These are phyloP conservation scores for Enteromius fasciolatus DNA, from an alignment of 2,797 vertebrate genomes.

Conservation along the genomic window DNA sequence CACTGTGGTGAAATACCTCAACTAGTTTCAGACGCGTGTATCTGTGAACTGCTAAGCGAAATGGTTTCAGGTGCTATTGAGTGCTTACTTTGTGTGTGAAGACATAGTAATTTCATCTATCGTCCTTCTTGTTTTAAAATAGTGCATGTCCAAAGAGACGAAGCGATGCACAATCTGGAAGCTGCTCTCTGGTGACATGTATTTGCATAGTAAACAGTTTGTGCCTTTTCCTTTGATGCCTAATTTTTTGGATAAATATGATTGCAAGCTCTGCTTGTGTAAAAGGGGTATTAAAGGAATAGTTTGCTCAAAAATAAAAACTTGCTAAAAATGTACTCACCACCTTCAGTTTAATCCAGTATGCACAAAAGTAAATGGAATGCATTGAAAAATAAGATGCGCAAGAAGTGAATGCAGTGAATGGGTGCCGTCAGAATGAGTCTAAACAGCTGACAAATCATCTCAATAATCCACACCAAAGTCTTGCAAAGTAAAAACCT, in stretches of 20 bases:
- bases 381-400: no score
- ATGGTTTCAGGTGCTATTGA: not conserved
- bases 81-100: not conserved
- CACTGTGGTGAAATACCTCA: not conserved
- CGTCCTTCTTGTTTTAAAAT: not conserved
- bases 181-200: not conserved
- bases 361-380: no score
- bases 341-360: not conserved
- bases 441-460: not conserved
- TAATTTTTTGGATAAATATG: not conserved
- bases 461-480: not conserved
- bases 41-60: constrained; percentile 8
- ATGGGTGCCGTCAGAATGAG: not conserved
- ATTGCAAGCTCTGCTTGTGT: not conserved
- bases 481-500: not conserved
- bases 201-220: not conserved
- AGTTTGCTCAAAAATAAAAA: not conserved
- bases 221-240: not conserved
- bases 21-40: not conserved
- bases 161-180: constrained; percentile 2
- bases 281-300: not conserved
- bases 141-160: not conserved
- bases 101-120: not conserved
- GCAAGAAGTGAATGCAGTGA: not conserved
- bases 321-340: not conserved